A percentile compares a stretch with the other conserved stretches of the same genome.
phyloP scores from a whole-genome alignment of 1,140 invertebrate genomes.

The Hestina assimilis region DNA sequence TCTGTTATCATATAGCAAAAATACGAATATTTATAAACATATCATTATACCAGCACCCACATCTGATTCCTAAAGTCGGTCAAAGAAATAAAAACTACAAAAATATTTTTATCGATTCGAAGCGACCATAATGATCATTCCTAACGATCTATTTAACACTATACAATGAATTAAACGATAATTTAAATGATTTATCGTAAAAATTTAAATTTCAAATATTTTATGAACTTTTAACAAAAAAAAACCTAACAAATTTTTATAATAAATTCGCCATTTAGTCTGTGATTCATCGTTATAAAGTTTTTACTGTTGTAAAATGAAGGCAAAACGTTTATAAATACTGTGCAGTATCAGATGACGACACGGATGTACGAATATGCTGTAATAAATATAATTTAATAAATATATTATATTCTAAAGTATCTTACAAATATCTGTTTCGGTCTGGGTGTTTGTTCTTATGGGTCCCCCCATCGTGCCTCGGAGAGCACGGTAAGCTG shows the following conservation, averaged over 20 bases:
- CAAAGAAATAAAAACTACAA: neutral
- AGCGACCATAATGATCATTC: neutral
- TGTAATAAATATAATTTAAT: neutral
- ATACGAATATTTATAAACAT: too few relatives aligned
- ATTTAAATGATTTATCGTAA: neutral
- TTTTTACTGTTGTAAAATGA: constrained; percentile 26
- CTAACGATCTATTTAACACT: neutral
- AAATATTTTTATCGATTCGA: neutral
- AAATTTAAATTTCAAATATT: too few relatives aligned
- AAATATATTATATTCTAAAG: too few relatives aligned
- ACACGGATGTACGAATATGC: constrained; percentile 11
- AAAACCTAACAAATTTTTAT: too few relatives aligned
- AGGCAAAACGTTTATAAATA: constrained; percentile 21
- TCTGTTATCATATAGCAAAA: too few relatives aligned
- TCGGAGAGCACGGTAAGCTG: too few relatives aligned
- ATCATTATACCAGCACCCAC: too few relatives aligned
- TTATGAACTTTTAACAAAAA: too few relatives aligned
- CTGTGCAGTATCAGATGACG: constrained; percentile 15
- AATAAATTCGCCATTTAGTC: constrained; percentile 11
- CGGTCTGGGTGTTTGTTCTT: too few relatives aligned
- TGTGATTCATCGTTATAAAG: constrained; percentile 24
- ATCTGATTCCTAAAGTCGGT: neutral
- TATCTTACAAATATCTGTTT: too few relatives aligned
- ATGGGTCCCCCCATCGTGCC: too few relatives aligned
- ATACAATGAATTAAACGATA: neutral